Evolutionary conservation across 2,113 vertebrate genomes (phyloP).

Genomic region (Ranitomeya imitator): DNA sequence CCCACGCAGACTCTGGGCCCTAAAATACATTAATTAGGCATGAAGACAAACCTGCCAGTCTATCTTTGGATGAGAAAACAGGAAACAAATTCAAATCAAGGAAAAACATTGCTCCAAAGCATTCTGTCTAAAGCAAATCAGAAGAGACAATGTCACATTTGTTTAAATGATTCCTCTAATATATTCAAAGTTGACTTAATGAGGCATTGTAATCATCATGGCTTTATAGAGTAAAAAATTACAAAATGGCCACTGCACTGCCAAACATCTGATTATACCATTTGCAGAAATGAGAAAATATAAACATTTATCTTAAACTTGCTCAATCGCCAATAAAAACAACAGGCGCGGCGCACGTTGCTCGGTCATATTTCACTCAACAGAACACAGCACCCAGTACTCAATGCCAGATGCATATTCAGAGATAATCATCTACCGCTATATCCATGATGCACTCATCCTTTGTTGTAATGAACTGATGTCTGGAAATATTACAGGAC

Average conservation of each 20-base stretch:
- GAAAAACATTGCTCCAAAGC: conserved; percentile 51
- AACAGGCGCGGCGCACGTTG: conserved; percentile 36
- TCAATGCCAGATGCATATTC: neutral
- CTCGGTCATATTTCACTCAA: neutral
- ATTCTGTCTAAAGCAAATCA: conserved; percentile 51
- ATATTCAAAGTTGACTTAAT: conserved; percentile 50
- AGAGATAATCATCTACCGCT: neutral
- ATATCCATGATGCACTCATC: neutral
- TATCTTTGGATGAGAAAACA: conserved; percentile 21
- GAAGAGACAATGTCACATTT: conserved; percentile 55
- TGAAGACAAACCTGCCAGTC: conserved; percentile 37
- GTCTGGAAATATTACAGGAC: neutral
- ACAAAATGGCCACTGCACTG: conserved; percentile 42
- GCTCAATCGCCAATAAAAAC: conserved; percentile 50
- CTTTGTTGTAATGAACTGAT: neutral
- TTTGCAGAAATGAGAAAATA: conserved; percentile 39
- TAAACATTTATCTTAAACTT: conserved; percentile 49
- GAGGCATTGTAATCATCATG: conserved; percentile 42
- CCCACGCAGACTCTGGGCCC: conserved; percentile 2
- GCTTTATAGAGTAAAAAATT: neutral
- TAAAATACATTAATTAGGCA: conserved; percentile 46
- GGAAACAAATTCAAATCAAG: conserved; percentile 53
- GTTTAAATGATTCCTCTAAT: conserved; percentile 51
- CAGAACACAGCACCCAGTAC: neutral
- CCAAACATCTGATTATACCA: conserved; percentile 44